Conservation (phyloP, 2,888 invertebrate genomes). For the Pammene fasciana region DNA sequence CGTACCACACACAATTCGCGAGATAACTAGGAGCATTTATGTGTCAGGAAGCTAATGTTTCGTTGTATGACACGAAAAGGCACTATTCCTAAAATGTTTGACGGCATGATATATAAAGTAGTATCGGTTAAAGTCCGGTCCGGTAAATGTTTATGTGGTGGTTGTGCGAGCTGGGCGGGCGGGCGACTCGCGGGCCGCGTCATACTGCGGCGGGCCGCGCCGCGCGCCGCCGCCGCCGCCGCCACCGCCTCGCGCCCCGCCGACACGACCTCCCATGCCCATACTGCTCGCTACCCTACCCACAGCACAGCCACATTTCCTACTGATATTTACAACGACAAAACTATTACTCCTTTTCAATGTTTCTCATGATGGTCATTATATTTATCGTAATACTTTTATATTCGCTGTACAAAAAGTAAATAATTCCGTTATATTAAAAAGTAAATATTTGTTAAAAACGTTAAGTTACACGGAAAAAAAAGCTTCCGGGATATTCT, state of each 20-base stretch:
- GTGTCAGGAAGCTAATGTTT: slow-evolving; percentile 24
- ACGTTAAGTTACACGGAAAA: no score
- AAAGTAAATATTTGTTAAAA: no score
- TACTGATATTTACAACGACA: not conserved
- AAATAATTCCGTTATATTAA: no score
- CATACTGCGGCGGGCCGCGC: slow-evolving; percentile 72
- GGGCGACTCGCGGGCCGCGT: slow-evolving; percentile 72
- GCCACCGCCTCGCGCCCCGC: slow-evolving; percentile 40
- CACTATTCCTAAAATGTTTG: slow-evolving; percentile 32
- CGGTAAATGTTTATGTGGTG: slow-evolving; percentile 36
- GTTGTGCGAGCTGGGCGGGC: slow-evolving; percentile 56
- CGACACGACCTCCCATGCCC: slow-evolving; percentile 25
- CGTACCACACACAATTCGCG: slow-evolving; percentile 27
- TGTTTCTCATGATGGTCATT: not conserved
- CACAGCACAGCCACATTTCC: slow-evolving; percentile 45
- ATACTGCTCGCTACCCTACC: slow-evolving; percentile 33
- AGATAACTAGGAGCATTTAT: slow-evolving; percentile 22
- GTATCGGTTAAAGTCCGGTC: slow-evolving; percentile 45
- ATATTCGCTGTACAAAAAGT: no score
- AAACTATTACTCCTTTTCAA: not conserved
- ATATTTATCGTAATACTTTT: no score
- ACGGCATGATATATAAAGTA: slow-evolving; percentile 47
- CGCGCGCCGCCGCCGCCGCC: slow-evolving; percentile 41
- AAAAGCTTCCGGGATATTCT: no score
- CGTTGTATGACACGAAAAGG: slow-evolving; percentile 31